Conservation (phyloP, 2,888 invertebrate genomes). For the Electrophaes corylata region DNA sequence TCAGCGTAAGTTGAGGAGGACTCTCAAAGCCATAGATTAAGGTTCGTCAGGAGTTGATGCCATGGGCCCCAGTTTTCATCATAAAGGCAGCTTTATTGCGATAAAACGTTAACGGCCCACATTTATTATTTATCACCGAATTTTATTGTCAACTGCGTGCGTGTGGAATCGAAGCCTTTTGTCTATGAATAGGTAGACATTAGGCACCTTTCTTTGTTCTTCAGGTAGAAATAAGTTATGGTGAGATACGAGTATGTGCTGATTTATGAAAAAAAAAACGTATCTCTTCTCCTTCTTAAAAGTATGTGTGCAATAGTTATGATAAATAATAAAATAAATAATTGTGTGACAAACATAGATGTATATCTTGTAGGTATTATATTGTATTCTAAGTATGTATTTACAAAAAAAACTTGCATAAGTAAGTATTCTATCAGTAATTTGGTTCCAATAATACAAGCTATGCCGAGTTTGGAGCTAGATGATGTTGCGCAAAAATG, state of each 20-base stretch:
- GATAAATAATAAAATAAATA: too few species aligned
- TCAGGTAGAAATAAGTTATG: slow-evolving; percentile 17
- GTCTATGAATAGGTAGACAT: slow-evolving; percentile 28
- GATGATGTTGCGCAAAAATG: too few species aligned
- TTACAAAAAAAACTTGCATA: too few species aligned
- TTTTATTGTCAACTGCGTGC: slow-evolving; percentile 49
- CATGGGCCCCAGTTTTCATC: slow-evolving; percentile 9
- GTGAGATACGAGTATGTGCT: slow-evolving; percentile 1
- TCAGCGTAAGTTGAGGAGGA: too few species aligned
- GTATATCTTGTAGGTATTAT: too few species aligned
- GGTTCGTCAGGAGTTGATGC: not conserved
- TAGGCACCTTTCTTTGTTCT: slow-evolving; percentile 8
- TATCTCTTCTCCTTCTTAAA: too few species aligned
- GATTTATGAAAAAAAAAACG: not conserved
- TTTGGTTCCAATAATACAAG: too few species aligned
- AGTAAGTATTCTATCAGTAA: too few species aligned
- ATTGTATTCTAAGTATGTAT: too few species aligned
- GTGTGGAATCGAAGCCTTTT: slow-evolving; percentile 41
- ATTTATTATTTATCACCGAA: slow-evolving; percentile 54
- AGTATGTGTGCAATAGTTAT: too few species aligned
- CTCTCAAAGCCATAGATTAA: not conserved
- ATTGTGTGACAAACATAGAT: too few species aligned
- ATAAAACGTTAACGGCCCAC: slow-evolving; percentile 51
- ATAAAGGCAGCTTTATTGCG: slow-evolving; percentile 36
- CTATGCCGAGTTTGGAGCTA: too few species aligned